phyloP scores from a whole-genome alignment of 2,888 invertebrate genomes.

The Drosophila pegasa region DNA sequence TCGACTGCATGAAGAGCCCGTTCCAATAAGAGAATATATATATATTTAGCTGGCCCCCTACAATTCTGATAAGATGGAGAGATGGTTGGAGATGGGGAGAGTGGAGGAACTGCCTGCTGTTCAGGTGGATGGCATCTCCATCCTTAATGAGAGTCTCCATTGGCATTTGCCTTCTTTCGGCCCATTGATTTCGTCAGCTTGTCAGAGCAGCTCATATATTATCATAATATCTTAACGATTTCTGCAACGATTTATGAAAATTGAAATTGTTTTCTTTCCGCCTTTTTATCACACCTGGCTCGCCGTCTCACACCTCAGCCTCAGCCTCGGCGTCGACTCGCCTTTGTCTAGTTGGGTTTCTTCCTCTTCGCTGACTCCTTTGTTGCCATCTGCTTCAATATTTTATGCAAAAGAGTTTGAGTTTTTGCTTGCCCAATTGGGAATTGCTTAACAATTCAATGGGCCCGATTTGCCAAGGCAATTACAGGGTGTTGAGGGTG shows the following conservation, averaged over 20 bases:
- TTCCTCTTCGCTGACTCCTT: slow-evolving; percentile 3
- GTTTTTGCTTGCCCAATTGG: neutral
- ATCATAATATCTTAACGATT: slow-evolving; percentile 62
- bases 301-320: neutral
- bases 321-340: slow-evolving; percentile 14
- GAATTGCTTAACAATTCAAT: neutral
- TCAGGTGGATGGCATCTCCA: neutral
- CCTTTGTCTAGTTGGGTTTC: neutral
- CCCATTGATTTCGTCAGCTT: slow-evolving; percentile 53
- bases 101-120: too few relatives aligned
- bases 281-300: slow-evolving; percentile 58
- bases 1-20: too few relatives aligned
- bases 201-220: slow-evolving; percentile 74
- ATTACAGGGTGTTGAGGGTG: neutral
- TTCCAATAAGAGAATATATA: too few relatives aligned
- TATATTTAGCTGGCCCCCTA: too few relatives aligned
- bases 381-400: slow-evolving; percentile 60
- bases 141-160: neutral
- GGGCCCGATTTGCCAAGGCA: neutral
- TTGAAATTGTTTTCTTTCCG: slow-evolving; percentile 66
- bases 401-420: slow-evolving; percentile 65
- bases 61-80: too few relatives aligned
- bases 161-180: slow-evolving; percentile 9
- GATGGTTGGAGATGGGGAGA: too few relatives aligned
- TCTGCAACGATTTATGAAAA: slow-evolving; percentile 75